Percentiles rank a stretch among this genome's conserved stretches.
phyloP scores from a whole-genome alignment of 2,797 vertebrate genomes.

The Gymnoscopelus braueri region DNA sequence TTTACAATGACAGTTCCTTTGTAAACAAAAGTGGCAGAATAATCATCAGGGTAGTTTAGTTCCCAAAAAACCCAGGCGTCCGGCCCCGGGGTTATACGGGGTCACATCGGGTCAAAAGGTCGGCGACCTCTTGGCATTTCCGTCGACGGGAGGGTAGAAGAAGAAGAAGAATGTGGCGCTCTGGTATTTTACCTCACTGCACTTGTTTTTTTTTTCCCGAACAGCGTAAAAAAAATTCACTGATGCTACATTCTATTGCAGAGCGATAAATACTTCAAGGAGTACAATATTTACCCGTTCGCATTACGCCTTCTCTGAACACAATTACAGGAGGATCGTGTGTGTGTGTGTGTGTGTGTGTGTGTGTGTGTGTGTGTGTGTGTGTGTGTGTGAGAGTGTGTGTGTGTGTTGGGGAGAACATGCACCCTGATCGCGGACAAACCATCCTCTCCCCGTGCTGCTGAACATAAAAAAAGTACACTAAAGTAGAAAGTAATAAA shows the following conservation, averaged over 20 bases:
- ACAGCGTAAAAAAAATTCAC: slow-evolving; percentile 61
- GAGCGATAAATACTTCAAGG: slow-evolving; percentile 69
- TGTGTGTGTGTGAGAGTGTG: slow-evolving; percentile 26
- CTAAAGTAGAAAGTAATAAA: slow-evolving; percentile 19
- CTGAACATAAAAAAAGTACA: slow-evolving; percentile 16
- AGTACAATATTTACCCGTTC: slow-evolving; percentile 59
- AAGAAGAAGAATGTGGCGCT: slow-evolving; percentile 27
- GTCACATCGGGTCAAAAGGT: too few species aligned
- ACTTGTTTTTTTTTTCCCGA: slow-evolving; percentile 63
- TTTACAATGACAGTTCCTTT: slow-evolving; percentile 92
- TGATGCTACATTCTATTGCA: slow-evolving; percentile 82
- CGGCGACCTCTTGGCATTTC: too few species aligned
- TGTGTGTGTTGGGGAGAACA: slow-evolving; percentile 26
- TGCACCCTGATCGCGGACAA: slow-evolving; percentile 25
- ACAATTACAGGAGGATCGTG: slow-evolving; percentile 45
- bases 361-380: slow-evolving; percentile 14
- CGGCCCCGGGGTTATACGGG: neutral
- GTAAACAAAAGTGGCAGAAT: slow-evolving; percentile 89
- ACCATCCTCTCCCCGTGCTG: too few species aligned
- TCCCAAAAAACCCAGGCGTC: slow-evolving; percentile 43
- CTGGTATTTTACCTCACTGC: slow-evolving; percentile 67
- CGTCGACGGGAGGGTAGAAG: too few species aligned
- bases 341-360: slow-evolving; percentile 26
- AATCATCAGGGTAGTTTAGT: slow-evolving; percentile 70
- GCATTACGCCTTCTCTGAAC: slow-evolving; percentile 54